These are phyloP conservation scores for Acropternis orthonyx DNA, from an alignment of 2,797 vertebrate species.

Conservation along the genomic window DNA sequence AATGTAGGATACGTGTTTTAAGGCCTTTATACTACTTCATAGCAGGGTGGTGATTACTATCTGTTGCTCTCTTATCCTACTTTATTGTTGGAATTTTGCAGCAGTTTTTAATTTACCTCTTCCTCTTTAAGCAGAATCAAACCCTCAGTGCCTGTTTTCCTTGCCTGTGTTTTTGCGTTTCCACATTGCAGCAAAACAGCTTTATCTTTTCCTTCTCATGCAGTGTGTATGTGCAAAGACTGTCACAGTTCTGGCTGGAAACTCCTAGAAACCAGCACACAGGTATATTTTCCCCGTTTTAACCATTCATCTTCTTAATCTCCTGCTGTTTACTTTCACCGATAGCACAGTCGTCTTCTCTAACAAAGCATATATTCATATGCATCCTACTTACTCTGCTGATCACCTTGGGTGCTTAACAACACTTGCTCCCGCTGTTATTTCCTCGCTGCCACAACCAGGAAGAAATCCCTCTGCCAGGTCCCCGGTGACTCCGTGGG, in stretches of 20 bases:
- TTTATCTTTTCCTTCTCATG: not conserved
- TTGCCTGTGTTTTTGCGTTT: not conserved
- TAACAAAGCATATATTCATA: constrained; percentile 43
- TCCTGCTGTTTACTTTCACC: not conserved
- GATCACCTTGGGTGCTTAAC: constrained; percentile 12
- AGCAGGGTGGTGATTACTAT: not conserved
- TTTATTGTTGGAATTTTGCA: not conserved
- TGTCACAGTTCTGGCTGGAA: not conserved
- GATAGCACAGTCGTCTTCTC: not conserved
- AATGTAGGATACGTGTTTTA: not conserved
- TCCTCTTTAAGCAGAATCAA: not conserved
- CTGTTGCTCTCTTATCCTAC: not conserved
- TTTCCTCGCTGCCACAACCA: not conserved
- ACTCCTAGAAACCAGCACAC: not conserved
- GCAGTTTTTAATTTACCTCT: not conserved
- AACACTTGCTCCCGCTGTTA: not conserved
- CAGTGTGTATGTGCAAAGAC: not conserved
- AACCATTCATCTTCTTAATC: constrained; percentile 9
- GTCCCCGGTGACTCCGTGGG: not conserved
- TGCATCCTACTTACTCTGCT: not conserved
- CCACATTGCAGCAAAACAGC: not conserved
- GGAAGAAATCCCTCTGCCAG: constrained; percentile 17
- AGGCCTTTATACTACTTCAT: not conserved
- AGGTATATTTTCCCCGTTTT: not conserved
- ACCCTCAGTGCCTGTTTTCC: not conserved